Evolutionary conservation across 2,113 vertebrate species (phyloP), one percentile per base, ranked within the genome.

Genomic region (Jacana jacana): DNA sequence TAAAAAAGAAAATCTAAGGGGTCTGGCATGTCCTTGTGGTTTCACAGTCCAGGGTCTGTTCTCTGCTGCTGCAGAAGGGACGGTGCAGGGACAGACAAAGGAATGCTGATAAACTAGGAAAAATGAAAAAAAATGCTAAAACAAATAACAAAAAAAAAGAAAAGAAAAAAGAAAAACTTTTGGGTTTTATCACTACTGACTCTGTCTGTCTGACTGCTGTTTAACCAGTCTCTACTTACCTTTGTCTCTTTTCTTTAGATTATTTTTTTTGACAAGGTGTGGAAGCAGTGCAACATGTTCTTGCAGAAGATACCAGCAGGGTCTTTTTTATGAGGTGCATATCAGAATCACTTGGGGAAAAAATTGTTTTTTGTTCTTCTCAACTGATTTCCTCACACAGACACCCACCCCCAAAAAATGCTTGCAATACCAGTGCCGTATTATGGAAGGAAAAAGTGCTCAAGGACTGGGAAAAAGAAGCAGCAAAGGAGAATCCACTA

Each of bases 341-440:
- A 48, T 37, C 17, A 57, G 8, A 79, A 80, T 58, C 20, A 9
- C 8, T 57, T n/a, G 17, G 22, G 6, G 31, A 76, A 49, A 13
- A 76, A 46, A 30, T 15, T 3, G 7, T 1, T 35, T 33, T 6
- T 58, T 30, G 0, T 89, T 72, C 17, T 73, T 37, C n/a, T 27
- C 37, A 17, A 28, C 31, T 60, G 8, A 37, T 42, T 39, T 69
- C 10, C 30, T 91, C n/a, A 49, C 10, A 30, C 2, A 6, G 7
- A 22, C 4, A 4, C 10, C 2, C 2, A 7, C 24, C 31, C 27
- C 24, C 17, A 11, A 10, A 4, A 70, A 33, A 2, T 0, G 0
- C 35, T 31, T 37, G 17, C 30, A 40, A 25, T 60, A 80, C 3
- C 35, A 37, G 28, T 28, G 14, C 10, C 7, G 1, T 8, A 17